Conservation (phyloP, 2,113 vertebrate species). For the Syngnathus scovelli region DNA sequence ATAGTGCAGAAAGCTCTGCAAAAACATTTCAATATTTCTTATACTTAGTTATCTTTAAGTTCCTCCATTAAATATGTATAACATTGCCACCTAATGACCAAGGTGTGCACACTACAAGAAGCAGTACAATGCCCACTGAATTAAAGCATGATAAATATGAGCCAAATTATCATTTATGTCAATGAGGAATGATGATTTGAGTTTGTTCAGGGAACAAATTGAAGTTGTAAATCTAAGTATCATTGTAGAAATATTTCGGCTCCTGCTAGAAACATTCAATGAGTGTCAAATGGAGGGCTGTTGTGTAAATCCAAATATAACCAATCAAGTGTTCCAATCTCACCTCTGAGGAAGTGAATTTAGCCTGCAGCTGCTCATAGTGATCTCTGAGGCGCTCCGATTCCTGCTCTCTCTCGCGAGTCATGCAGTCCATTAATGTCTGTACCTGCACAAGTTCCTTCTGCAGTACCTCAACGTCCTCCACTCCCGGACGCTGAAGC, state of each 20-base stretch:
- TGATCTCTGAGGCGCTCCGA: constrained; percentile 85
- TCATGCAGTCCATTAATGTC: constrained; percentile 92
- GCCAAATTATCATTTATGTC: too few relatives aligned
- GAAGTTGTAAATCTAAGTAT: not conserved
- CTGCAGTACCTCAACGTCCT: constrained; percentile 93
- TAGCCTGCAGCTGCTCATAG: constrained; percentile 80
- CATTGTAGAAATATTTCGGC: not conserved
- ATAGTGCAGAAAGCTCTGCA: too few relatives aligned
- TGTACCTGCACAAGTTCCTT: constrained; percentile 96
- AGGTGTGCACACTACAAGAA: too few relatives aligned
- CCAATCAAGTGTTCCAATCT: constrained; percentile 2
- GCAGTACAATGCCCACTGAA: too few relatives aligned
- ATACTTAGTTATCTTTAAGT: too few relatives aligned
- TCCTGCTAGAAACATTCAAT: not conserved
- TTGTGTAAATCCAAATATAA: not conserved
- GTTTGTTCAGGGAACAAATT: not conserved
- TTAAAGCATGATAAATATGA: too few relatives aligned
- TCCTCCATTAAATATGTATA: too few relatives aligned
- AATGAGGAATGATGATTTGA: too few relatives aligned
- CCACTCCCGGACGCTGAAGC: constrained; percentile 93
- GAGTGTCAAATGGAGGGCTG: not conserved
- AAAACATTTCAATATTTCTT: too few relatives aligned
- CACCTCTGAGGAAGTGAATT: constrained; percentile 85
- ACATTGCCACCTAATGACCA: too few relatives aligned
- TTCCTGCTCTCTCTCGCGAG: constrained; percentile 85